A percentile compares a stretch with the other conserved stretches of the same genome.
Conservation (phyloP, 2,888 invertebrate species). For the Trissonchulus latispiculum region DNA sequence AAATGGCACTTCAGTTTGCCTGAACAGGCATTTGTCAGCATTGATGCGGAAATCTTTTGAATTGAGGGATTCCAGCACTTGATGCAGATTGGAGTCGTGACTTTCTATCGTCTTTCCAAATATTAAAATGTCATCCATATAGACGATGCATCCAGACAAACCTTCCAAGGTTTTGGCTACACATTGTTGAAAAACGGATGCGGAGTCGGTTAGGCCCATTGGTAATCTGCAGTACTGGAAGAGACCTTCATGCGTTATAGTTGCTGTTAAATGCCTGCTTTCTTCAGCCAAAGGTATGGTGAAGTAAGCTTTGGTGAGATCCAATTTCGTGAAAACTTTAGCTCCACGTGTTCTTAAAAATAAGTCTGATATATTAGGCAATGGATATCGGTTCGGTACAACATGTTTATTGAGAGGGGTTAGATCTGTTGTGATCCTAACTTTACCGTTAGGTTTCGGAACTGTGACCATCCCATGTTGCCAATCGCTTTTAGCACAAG, state of each 20-base stretch:
- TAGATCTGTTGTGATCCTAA: not conserved
- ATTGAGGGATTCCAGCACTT: not conserved
- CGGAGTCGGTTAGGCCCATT: slow-evolving; percentile 1
- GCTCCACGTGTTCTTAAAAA: not conserved
- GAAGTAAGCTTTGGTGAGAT: not conserved
- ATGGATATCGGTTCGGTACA: not conserved
- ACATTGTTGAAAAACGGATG: not conserved
- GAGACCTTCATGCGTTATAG: not conserved
- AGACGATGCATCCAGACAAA: not conserved
- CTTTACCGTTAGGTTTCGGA: not conserved
- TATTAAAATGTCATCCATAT: not conserved
- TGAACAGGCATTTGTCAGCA: not conserved
- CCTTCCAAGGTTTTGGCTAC: not conserved
- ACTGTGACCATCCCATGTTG: not conserved
- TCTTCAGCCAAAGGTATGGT: not conserved
- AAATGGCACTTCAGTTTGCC: not conserved
- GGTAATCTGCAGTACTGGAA: not conserved
- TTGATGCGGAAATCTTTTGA: not conserved
- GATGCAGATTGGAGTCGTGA: slow-evolving; percentile 28
- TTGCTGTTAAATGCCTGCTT: not conserved
- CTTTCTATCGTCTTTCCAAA: not conserved
- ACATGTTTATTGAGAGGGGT: no score
- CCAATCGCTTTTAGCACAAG: not conserved
- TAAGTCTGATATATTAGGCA: not conserved
- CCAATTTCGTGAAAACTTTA: not conserved